These are phyloP conservation scores for Alexandromys fortis DNA, from an alignment of 2,113 vertebrate species.

Conservation along the genomic window DNA sequence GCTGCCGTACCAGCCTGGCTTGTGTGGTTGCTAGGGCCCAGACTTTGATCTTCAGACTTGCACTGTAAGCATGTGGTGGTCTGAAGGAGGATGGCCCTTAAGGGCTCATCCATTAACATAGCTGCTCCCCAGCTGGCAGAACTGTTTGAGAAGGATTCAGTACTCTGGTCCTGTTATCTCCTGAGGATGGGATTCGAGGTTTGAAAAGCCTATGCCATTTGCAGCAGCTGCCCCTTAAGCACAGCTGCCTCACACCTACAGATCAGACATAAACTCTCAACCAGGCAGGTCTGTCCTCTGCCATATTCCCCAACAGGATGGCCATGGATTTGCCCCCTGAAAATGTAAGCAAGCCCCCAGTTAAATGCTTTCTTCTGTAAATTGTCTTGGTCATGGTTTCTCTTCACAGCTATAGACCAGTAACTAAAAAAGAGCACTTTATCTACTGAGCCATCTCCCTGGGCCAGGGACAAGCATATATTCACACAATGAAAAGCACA, in stretches of 20 bases:
- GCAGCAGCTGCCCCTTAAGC: rapidly evolving
- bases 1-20: rapidly evolving
- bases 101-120: not conserved
- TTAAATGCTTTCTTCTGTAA: not conserved
- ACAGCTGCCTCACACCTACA: not conserved
- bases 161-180: not conserved
- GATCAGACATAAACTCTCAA: not conserved
- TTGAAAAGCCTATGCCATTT: not conserved
- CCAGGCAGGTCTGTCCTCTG: not conserved
- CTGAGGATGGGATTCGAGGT: no score
- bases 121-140: not conserved
- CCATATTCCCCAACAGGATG: not conserved
- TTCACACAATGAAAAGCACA: not conserved
- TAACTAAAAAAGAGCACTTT: not conserved
- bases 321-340: not conserved
- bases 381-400: not conserved
- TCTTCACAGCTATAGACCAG: not conserved
- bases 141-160: not conserved
- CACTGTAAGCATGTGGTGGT: not conserved
- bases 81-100: not conserved
- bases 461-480: not conserved
- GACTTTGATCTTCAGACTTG: no score
- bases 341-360: not conserved
- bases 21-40: not conserved
- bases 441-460: not conserved